Percentiles rank a stretch among this genome's conserved stretches.
phyloP scores from a whole-genome alignment of 2,113 vertebrate species.

The Delphinapterus leucas region DNA sequence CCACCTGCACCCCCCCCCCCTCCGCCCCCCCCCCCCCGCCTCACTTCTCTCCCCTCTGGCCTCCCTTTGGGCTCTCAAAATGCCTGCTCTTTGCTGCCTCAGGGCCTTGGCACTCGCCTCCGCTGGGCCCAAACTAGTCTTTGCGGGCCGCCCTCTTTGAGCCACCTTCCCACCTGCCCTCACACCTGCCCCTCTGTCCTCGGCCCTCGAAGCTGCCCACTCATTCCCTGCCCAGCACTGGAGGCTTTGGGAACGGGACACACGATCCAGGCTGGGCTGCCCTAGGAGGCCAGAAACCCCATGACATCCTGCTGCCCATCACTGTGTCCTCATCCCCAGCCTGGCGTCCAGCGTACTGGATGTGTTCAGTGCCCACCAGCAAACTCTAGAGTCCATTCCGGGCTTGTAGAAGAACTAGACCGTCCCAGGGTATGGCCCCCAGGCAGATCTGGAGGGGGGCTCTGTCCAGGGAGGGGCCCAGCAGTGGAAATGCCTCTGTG shows the following conservation, averaged over 20 bases:
- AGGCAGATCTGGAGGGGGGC: not conserved
- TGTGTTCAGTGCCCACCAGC: not conserved
- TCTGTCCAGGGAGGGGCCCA: not conserved
- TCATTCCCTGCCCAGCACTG: not conserved
- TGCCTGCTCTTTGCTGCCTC: not conserved
- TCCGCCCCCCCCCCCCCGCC: not conserved
- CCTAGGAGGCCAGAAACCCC: accelerated
- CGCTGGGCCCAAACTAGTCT: not conserved
- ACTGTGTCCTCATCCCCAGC: too few relatives aligned
- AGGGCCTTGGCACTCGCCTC: not conserved
- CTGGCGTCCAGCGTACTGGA: not conserved
- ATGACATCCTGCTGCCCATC: too few relatives aligned
- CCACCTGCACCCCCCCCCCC: too few relatives aligned
- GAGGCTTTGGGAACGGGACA: too few relatives aligned
- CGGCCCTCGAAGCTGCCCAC: not conserved
- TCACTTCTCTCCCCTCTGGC: not conserved
- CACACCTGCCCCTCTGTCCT: not conserved
- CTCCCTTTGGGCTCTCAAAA: not conserved
- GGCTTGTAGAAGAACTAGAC: not conserved
- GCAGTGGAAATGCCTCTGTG: not conserved
- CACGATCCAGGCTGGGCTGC: not conserved
- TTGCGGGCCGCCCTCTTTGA: not conserved
- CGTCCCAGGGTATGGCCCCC: not conserved
- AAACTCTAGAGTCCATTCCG: not conserved
- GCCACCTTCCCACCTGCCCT: not conserved